phyloP scores from a whole-genome alignment of 2,113 vertebrate species.

The Regulus satrapa region DNA sequence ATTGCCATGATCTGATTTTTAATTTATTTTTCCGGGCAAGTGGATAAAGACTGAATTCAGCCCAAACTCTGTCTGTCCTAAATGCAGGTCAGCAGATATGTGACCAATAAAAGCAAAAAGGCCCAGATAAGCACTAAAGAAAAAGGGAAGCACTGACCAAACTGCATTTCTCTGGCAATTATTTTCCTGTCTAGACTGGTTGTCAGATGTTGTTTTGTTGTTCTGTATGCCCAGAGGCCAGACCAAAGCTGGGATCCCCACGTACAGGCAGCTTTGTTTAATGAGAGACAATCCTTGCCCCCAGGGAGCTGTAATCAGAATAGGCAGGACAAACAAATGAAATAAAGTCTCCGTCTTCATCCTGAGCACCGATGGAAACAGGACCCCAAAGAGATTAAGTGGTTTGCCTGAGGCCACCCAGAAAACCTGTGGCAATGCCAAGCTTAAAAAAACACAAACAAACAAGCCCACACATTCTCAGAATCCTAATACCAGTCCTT shows the following conservation, averaged over 20 bases:
- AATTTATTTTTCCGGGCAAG: background rate
- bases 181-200: constrained; percentile 30
- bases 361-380: background rate
- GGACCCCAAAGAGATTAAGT: constrained; percentile 14
- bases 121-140: background rate
- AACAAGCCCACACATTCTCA: background rate
- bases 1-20: background rate
- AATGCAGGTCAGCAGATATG: background rate
- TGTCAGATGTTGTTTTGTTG: constrained; percentile 37
- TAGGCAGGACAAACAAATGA: constrained; percentile 23
- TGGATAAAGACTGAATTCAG: background rate
- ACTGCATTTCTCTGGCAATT: background rate
- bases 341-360: background rate
- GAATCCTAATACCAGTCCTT: background rate
- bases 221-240: background rate
- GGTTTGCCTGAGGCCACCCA: constrained; percentile 5
- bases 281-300: constrained; percentile 12
- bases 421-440: background rate
- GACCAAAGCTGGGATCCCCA: constrained; percentile 33
- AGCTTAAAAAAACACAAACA: background rate
- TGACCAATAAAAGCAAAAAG: background rate
- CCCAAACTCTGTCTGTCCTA: background rate
- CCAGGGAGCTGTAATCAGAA: constrained; percentile 25
- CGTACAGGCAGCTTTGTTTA: constrained; percentile 2
- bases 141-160: background rate